Percentiles rank a stretch among this genome's conserved stretches.
Evolutionary conservation across 2,113 vertebrate genomes (phyloP).

Genomic region (Mobula birostris): DNA sequence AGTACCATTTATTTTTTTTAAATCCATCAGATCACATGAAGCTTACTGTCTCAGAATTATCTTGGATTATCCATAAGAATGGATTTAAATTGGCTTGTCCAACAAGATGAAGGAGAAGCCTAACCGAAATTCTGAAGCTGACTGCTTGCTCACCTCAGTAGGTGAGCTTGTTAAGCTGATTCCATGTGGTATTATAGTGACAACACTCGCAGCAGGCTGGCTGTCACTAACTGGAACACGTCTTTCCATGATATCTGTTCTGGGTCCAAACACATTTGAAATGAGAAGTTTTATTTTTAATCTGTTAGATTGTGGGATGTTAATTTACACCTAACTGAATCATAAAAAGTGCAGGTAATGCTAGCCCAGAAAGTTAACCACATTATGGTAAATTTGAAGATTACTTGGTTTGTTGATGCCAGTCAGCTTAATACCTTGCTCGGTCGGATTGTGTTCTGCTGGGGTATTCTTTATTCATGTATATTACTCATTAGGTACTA

Average conservation of each 20-base stretch:
- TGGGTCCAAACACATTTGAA: not conserved
- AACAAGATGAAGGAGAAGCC: not conserved
- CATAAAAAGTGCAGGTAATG: not conserved
- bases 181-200: not conserved
- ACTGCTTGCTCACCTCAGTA: not conserved
- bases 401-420: not conserved
- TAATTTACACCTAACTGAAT: not conserved
- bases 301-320: not conserved
- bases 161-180: conserved; percentile 4
- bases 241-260: not conserved
- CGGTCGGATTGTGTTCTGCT: not conserved
- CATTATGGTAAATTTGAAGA: not conserved
- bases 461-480: conserved; percentile 1
- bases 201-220: not conserved
- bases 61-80: not conserved
- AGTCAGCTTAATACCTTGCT: not conserved
- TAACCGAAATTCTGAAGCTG: not conserved
- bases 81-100: not conserved
- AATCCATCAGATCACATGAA: not conserved
- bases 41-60: not conserved
- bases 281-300: not conserved
- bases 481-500: not conserved
- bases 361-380: not conserved
- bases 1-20: not conserved
- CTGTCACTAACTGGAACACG: not conserved